phyloP scores from a whole-genome alignment of 2,888 invertebrate species.

The Hirudinaria manillensis region DNA sequence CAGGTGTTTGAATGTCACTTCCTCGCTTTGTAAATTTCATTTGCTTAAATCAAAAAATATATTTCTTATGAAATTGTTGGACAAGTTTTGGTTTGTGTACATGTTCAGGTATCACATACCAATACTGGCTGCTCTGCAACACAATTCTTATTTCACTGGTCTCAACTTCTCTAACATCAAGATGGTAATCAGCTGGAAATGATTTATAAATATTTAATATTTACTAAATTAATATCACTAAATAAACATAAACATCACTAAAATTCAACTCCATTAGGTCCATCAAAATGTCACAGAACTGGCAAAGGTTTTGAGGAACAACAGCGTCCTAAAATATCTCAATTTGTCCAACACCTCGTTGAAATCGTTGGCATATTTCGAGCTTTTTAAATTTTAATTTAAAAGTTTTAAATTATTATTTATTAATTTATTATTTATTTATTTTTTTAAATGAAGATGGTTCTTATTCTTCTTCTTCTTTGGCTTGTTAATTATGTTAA shows the following conservation, averaged over 20 bases:
- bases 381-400: background rate
- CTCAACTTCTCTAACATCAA: conserved; percentile 16
- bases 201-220: too few species aligned
- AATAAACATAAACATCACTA: too few species aligned
- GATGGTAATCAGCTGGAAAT: background rate
- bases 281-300: conserved; percentile 2
- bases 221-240: background rate
- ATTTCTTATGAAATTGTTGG: too few species aligned
- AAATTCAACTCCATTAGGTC: background rate
- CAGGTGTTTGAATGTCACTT: too few species aligned
- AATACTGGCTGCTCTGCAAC: conserved; percentile 9
- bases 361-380: conserved; percentile 10
- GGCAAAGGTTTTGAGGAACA: conserved; percentile 2
- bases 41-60: too few species aligned
- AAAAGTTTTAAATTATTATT: background rate
- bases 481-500: background rate
- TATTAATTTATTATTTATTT: background rate
- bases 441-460: background rate
- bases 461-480: background rate
- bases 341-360: conserved; percentile 17
- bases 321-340: background rate
- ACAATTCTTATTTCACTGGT: conserved; percentile 10
- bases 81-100: too few species aligned
- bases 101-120: conserved; percentile 7
- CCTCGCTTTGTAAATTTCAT: too few species aligned